Evolutionary conservation across 2,113 vertebrate species (phyloP), one percentile per base, ranked within the genome.

Genomic region (Brienomyrus longianalis): DNA sequence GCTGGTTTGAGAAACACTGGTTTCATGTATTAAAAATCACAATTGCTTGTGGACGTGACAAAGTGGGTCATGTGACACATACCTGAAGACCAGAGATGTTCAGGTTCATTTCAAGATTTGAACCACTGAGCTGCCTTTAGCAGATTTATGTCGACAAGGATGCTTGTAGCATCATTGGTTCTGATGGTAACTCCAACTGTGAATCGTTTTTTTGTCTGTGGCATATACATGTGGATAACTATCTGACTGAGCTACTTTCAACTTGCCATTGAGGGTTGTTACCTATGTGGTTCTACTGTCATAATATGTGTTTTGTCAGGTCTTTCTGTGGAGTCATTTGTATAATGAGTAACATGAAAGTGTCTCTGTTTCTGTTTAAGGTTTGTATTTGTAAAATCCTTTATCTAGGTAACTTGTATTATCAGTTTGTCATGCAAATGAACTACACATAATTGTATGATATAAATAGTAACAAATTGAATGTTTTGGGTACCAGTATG

Each of bases 231-330:
- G 88, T 91, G 91, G 88, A 88, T 88, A 83, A 83, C 43, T 90
- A 88, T 86, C 31, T 89, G 90, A 88, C 89, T 56, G 51, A 87
- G 90, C 90, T 92, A 91, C 93, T 93, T 92, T 92, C 89, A 92
- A 89, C 91, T 85, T 90, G 85, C 91, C 91, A 91, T 56, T 90
- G 62, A 52, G n/a, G 11, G 0, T 39, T 74, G 23, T 74, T 70
- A 77, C 91, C 56, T 77, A 56, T 77, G 86, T 90, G 89, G 56
- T 70, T 89, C 54, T 90, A 47, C 66, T 90, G 80, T 90, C 90
- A 91, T 88, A 31, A 31, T 87, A 90, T 27, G 17, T 35, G 43
- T 35, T 88, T 10, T 88, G 23, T 88, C 47, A 1, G 17, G 83
- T 84, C 19, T 84, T 84, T 45, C 21, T 48, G 45, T 84, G 45